These are phyloP conservation scores for Drosophila takahashii DNA, from an alignment of 1,140 invertebrate species.

Conservation along the genomic window DNA sequence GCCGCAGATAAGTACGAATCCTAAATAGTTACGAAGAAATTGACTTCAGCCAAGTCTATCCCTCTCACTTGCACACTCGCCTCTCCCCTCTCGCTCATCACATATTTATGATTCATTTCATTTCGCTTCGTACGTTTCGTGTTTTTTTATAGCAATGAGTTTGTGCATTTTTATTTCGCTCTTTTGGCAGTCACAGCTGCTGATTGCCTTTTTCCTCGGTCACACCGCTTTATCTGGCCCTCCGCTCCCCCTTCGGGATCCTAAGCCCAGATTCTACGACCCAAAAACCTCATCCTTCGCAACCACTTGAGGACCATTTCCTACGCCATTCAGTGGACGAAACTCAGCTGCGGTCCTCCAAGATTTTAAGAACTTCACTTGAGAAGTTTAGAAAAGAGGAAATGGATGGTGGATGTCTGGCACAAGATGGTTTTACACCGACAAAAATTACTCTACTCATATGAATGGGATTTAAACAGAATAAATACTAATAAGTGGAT, in stretches of 20 bases:
- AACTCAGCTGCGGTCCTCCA: conserved; percentile 35
- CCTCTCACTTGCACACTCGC: neutral
- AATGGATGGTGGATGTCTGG: conserved; percentile 1
- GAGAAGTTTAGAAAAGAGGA: conserved; percentile 12
- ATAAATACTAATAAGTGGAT: no score
- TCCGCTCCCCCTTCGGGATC: neutral
- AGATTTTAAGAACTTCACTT: conserved; percentile 37
- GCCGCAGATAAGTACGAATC: conserved; percentile 9
- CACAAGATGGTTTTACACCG: conserved; percentile 1
- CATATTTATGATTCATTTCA: conserved; percentile 59
- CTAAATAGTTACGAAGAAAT: conserved; percentile 27
- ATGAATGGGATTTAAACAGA: no score
- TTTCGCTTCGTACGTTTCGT: conserved; percentile 30
- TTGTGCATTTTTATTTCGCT: conserved; percentile 34
- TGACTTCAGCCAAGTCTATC: conserved; percentile 16
- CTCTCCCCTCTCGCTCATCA: conserved; percentile 24
- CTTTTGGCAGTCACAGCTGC: conserved; percentile 37
- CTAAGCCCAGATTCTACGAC: neutral
- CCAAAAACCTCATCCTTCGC: conserved; percentile 17
- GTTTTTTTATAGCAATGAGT: conserved; percentile 51
- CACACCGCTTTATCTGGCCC: conserved; percentile 8
- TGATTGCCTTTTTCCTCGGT: conserved; percentile 15
- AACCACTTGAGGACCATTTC: conserved; percentile 31
- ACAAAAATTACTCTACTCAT: neutral
- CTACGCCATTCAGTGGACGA: conserved; percentile 36